Base-by-base conservation (phyloP, 2,797 vertebrate species). In the Eremophila alpestris region DNA sequence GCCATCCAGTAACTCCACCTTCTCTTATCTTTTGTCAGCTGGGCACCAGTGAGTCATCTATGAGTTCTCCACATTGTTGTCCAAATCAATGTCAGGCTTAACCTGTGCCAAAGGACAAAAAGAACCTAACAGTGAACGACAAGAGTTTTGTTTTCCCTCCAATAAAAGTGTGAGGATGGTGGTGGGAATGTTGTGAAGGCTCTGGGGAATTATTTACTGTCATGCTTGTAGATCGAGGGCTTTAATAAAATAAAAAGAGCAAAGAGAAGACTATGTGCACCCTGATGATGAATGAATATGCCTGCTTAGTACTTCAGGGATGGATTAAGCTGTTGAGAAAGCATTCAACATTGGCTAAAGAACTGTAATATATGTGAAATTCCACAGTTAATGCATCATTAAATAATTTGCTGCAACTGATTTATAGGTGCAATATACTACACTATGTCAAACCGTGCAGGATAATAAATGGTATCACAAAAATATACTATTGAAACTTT, bases 371-470 rank as follows among this genome's bases (percentile, higher is more conserved):
- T 85, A 95, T 96, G 88, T 97, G 92, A 90, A 97, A 97, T 96
- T 94, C 91, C 95, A 95, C 77, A 96, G 95, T 96, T 97, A 97
- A 96, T 97, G 89, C 92, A 97, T 97, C 97, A 97, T 98, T 97
- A 97, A 97, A 97, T 97, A 97, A 96, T 97, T 97, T 97, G 91
- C 83, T 95, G 40, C 71, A 91, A 70, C 87, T 97, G 95, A 98
- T 97, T 97, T 97, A 97, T 97, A 84, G 89, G 75, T 84, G 67
- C 87, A 97, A 95, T 97, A 97, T 87, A 94, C 84, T 94, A 92
- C 46, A 93, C 55, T 85, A 13, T 96, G 96, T 97, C 96, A 96
- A 96, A 90, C 38, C 9, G 29, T 93, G 79, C 79, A 93, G 85
- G 94, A 94, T 97, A 93, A 97, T 89, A 97, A 97, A 97, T 97